Conservation (phyloP, 2,888 invertebrate species). For the Acleris emargana region DNA sequence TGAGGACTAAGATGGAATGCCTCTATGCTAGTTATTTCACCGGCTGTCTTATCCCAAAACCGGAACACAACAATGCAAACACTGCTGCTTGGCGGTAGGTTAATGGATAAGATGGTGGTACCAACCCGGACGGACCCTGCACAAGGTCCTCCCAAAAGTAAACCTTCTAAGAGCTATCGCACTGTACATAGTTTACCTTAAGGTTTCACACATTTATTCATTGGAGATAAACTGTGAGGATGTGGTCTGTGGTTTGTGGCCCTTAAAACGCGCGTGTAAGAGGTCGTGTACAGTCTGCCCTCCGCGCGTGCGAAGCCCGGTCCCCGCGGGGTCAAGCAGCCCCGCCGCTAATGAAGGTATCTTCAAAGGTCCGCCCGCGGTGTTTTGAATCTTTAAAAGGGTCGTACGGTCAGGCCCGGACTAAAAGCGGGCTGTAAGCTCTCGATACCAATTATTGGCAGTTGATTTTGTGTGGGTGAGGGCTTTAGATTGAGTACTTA, state of each 20-base stretch:
- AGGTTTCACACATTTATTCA: no score
- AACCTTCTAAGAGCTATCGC: no score
- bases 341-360: slow-evolving; percentile 78
- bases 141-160: no score
- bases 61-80: no score
- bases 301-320: slow-evolving; percentile 43
- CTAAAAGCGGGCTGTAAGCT: slow-evolving; percentile 28
- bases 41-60: no score
- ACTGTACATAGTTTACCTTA: no score
- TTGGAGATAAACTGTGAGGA: no score
- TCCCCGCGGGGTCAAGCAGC: slow-evolving; percentile 67
- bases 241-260: not conserved
- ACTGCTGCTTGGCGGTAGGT: no score
- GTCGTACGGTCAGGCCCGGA: slow-evolving; percentile 45
- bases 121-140: no score
- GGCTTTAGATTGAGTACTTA: not conserved
- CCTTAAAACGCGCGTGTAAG: slow-evolving; percentile 9
- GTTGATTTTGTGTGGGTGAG: not conserved
- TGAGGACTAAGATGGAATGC: no score
- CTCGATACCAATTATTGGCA: slow-evolving; percentile 36
- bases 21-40: no score
- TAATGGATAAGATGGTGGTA: no score
- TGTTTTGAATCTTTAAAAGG: slow-evolving; percentile 78
- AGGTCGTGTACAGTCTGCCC: slow-evolving; percentile 27
- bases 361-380: slow-evolving; percentile 74